Base-by-base conservation (phyloP, 2,113 vertebrate genomes). In the Deroptyus accipitrinus region DNA sequence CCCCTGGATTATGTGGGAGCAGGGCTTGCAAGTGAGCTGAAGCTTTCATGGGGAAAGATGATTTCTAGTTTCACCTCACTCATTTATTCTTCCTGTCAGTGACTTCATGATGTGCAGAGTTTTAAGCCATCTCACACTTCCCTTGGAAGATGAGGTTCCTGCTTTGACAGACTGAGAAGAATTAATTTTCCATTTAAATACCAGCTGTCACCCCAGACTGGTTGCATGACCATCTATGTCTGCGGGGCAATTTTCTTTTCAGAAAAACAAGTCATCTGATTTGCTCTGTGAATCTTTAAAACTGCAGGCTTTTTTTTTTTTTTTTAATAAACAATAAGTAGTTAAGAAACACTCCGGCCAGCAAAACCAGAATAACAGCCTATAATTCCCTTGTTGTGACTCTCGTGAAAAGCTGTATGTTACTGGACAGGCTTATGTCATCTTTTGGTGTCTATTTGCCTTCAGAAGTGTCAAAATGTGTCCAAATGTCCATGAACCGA, bases 161-260 rank as follows among this genome's bases (percentile, higher is more conserved):
- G 42, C 35, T 88, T 96, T 93, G 51, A 93, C 95, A 96, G 70
- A 37, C 80, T 93, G 61, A 95, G 92, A 88, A 88, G 59, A 96
- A 95, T 90, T 95, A 94, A 93, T 95, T 96, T 81, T 92, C 75
- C 52, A 52, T 96, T 83, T 96, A 96, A 97, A 93, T 52, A 94
- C 86, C 77, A 91, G 48, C 64, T 97, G 78, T 90, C 77, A 95
- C 77, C 69, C 79, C 69, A 92, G 89, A 77, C 81, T 90, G 49
- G 51, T n/a, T 94, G 81, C 86, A 49, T 89, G 80, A 94, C 90
- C 90, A 86, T 54, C 54, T 91, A 76, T 0, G 27, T 92, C 91
- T 94, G 84, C 84, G 88, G 84, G 67, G 93, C 13, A 89, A 55
- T 83, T 96, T 95, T 90, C 84, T 72, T 88, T 83, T 90, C 91